Conservation (phyloP, 2,888 invertebrate species). For the Cantharis rustica region DNA sequence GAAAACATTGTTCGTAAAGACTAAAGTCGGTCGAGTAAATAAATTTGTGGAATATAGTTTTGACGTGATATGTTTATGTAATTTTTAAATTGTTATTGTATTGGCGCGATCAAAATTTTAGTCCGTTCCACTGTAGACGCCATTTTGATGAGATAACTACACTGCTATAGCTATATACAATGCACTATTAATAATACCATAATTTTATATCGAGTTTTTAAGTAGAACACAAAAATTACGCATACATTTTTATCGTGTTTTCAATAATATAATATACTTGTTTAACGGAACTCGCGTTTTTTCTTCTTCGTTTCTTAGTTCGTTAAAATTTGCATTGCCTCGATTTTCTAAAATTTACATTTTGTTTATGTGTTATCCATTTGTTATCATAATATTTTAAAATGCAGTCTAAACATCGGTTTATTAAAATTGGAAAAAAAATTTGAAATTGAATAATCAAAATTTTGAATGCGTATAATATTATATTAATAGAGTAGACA, state of each 20-base stretch:
- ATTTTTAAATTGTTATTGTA: conserved; percentile 8
- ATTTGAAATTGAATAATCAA: neutral
- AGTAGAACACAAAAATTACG: conserved; percentile 1
- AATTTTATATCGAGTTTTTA: conserved; percentile 8
- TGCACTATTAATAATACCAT: conserved; percentile 7
- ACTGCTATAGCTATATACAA: conserved; percentile 3
- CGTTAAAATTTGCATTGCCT: neutral
- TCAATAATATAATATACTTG: neutral
- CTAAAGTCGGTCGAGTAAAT: conserved; percentile 38
- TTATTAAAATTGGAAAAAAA: neutral
- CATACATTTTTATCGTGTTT: neutral
- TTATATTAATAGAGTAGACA: neutral
- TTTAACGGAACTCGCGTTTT: neutral
- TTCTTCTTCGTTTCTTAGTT: neutral
- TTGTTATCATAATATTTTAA: neutral
- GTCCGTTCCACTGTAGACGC: conserved; percentile 30
- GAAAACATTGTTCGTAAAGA: conserved; percentile 39
- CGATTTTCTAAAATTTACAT: neutral
- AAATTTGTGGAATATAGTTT: conserved; percentile 38
- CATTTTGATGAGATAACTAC: conserved; percentile 34
- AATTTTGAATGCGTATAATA: too few species aligned
- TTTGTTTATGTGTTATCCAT: neutral
- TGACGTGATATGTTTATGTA: conserved; percentile 26
- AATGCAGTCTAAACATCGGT: neutral
- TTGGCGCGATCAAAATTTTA: conserved; percentile 20